Evolutionary conservation across 2,797 vertebrate genomes (phyloP), one percentile per base, ranked within the genome.

Genomic region (Menidia menidia): DNA sequence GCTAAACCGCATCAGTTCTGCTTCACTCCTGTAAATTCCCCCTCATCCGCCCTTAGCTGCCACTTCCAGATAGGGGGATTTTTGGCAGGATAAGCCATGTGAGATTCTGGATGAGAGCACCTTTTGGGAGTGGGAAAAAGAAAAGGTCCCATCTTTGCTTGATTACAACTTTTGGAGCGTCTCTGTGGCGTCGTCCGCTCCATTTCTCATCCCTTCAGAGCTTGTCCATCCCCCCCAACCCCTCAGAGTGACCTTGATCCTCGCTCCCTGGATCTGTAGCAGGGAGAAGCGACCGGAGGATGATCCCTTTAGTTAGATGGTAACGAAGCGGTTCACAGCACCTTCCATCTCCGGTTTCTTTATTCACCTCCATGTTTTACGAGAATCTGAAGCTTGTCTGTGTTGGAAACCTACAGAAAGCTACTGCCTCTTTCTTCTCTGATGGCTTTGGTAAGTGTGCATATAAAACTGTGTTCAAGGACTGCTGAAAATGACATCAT

Each of bases 301-400:
- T 88, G 88, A 90, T 87, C 82, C 75, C 77, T 71, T 73, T 88
- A 87, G 87, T 88, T 70, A 71, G 65, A 70, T 83, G 78, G 79
- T 88, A 89, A 88, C 88, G 83, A 80, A 87, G 83, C 83, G 78
- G 80, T 90, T 86, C 81, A 75, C 68, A 4, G 32, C 44, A 42
- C 60, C 42, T 13, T 71, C 76, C 60, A 53, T 76, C 56, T 60
- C 58, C 54, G 43, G 35, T 53, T 55, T 50, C 47, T 35, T 39
- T 2, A 7, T 55, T 60, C 47, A 50, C 55, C 19, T 47, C 55
- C 59, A 56, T 70, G 32, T 65, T 75, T 56, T 6, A 18, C 64
- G 47, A 62, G 71, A 56, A 50, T 45, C 60, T 32, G 44, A 25
- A 66, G 61, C 45, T 59, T 47, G 72, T 39, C 55, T 53, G 12